A percentile compares a stretch with the other conserved stretches of the same genome.
These are phyloP conservation scores for Girardinichthys multiradiatus DNA, from an alignment of 2,113 vertebrate species.

Conservation along the genomic window DNA sequence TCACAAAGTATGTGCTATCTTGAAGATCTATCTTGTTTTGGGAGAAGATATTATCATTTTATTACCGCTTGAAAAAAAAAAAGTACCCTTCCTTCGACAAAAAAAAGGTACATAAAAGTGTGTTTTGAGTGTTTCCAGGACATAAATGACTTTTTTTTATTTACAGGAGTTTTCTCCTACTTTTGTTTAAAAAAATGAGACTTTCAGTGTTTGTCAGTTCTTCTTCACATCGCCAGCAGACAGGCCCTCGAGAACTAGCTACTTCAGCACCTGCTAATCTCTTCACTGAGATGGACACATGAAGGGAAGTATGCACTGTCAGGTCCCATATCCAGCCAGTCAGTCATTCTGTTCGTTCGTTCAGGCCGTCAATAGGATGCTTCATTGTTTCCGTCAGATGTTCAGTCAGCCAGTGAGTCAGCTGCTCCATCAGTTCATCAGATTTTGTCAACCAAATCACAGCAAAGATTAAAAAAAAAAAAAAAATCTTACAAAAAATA, in stretches of 20 bases:
- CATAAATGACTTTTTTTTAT: not conserved
- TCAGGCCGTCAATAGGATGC: constrained; percentile 39
- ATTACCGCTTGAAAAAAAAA: not conserved
- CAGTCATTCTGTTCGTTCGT: constrained; percentile 55
- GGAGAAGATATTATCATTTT: not conserved
- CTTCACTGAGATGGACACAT: constrained; percentile 57
- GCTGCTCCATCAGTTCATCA: constrained; percentile 20
- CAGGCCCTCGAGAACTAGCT: constrained; percentile 25
- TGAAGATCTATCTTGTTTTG: not conserved
- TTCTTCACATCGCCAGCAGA: constrained; percentile 35
- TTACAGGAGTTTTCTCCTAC: constrained; percentile 2
- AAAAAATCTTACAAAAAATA: not conserved
- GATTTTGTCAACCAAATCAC: constrained; percentile 13
- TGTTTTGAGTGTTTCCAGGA: not conserved
- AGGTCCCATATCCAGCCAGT: constrained; percentile 59
- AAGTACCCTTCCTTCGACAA: not conserved
- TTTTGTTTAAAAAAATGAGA: constrained; percentile 36
- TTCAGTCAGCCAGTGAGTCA: constrained; percentile 22
- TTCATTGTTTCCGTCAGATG: constrained; percentile 44
- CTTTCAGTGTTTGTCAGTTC: constrained; percentile 45
- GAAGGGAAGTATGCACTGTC: constrained; percentile 51
- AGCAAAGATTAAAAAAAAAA: not conserved
- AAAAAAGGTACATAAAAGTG: not conserved
- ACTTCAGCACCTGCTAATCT: constrained; percentile 35
- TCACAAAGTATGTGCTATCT: not conserved